Evolutionary conservation across 2,113 vertebrate species (phyloP).

Genomic region (Bambusicola thoracicus): DNA sequence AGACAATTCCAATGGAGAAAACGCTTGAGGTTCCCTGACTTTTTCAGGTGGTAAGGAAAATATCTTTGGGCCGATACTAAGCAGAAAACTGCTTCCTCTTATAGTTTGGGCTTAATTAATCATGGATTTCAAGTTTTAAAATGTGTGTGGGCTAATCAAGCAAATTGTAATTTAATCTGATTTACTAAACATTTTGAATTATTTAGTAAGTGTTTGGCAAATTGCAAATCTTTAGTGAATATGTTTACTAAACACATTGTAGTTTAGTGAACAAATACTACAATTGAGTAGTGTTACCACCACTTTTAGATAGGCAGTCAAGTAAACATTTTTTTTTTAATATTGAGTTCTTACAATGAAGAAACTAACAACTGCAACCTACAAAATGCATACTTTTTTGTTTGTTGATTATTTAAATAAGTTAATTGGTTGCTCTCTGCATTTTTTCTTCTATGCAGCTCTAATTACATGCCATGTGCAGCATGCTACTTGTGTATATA

Average conservation of each 20-base stretch:
- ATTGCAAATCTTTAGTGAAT: not conserved
- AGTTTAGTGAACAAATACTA: not conserved
- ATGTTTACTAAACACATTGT: not conserved
- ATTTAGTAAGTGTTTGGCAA: slow-evolving; percentile 3
- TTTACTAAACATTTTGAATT: not conserved
- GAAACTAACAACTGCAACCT: not conserved
- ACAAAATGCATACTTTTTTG: not conserved
- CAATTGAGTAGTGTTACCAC: not conserved
- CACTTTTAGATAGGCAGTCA: not conserved
- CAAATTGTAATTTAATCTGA: not conserved
- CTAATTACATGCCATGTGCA: not conserved
- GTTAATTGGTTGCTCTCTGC: not conserved
- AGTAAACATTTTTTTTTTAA: not conserved
- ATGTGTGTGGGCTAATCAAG: not conserved
- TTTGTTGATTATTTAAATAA: slow-evolving; percentile 7
- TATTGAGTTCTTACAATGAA: not conserved
- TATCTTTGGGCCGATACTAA: not conserved
- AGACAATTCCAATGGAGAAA: not conserved
- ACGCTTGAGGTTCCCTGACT: not conserved
- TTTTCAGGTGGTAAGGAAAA: not conserved
- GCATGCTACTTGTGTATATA: not conserved
- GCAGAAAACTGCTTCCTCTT: not conserved
- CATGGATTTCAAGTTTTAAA: not conserved
- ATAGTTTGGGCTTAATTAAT: not conserved
- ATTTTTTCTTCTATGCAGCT: not conserved